Base-by-base conservation (phyloP, 2,113 vertebrate species). In the Bagarius yarrelli region DNA sequence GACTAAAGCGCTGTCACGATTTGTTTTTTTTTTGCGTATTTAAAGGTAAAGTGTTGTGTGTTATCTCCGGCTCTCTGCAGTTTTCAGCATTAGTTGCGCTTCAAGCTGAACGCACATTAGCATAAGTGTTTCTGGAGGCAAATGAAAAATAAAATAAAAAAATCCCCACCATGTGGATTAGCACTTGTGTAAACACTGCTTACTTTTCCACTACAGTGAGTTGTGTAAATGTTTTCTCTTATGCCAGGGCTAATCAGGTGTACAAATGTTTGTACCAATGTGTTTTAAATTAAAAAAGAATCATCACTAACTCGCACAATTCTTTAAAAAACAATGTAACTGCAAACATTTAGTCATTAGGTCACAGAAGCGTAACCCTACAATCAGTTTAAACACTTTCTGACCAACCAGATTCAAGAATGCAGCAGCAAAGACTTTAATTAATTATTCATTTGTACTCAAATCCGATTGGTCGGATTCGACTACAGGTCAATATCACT, bases 101-200 rank as follows among this genome's bases (percentile, higher is more conserved):
- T 83, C 76, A 78, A 61, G 83, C 76, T 57, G 21, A 64, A 71
- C 47, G 8, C 25, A 19, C n/a, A 52, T 75, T 79, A 79, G 15
- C 40, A 79, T 79, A 52, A 79, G 57, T n/a, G 60, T 81, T 77
- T 77, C 73, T 34, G 47, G 21, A 81, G 73, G 63, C 78, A 36
- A 56, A 44, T 71, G 78, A n/a, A n/a, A n/a, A n/a, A n/a, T n/a
- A n/a, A n/a, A n/a, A n/a, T 84, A 44, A 76, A 84, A 59, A 3
- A 18, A 30, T 78, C 32, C 36, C 36, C 21, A 12, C 16, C 55
- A 34, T 30, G 30, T 44, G 56, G 64, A 71, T 52, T 52, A 71
- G 40, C 2, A 8, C 25, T 30, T 3, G 3, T 61, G 52, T n/a
- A 55, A 74, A 23, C 11, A 21, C 15, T 32, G 32, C 53, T 34